A percentile compares a stretch with the other conserved stretches of the same genome.
These are phyloP conservation scores for Etheostoma spectabile DNA, from an alignment of 2,113 vertebrate species.

Conservation along the genomic window DNA sequence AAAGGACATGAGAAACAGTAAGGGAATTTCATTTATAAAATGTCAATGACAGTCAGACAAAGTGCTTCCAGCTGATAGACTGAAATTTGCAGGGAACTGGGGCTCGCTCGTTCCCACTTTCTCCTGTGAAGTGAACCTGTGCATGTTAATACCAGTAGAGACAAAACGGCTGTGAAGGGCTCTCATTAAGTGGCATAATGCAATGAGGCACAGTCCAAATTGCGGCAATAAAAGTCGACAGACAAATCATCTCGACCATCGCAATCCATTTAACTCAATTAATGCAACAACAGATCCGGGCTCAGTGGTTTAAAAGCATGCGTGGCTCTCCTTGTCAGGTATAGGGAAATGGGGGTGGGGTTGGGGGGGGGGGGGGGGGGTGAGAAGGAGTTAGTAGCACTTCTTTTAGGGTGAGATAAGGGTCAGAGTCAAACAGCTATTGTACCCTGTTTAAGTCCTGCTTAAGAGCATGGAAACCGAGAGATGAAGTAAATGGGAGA, in stretches of 20 bases:
- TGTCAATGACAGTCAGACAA: constrained; percentile 18
- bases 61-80: constrained; percentile 60
- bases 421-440: constrained; percentile 25
- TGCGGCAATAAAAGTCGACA: constrained; percentile 78
- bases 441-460: constrained; percentile 53
- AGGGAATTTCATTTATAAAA: constrained; percentile 42
- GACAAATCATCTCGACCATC: constrained; percentile 81
- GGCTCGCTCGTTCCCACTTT: constrained; percentile 44
- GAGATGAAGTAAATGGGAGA: constrained; percentile 35
- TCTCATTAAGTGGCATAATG: constrained; percentile 79
- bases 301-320: constrained; percentile 66
- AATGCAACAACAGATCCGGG: constrained; percentile 66
- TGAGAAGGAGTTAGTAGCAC: constrained; percentile 40
- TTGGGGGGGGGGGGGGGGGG: background rate
- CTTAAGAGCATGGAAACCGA: constrained; percentile 24
- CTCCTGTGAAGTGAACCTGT: constrained; percentile 76
- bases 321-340: constrained; percentile 34
- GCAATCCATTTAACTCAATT: constrained; percentile 82
- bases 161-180: constrained; percentile 73
- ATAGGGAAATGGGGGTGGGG: constrained; percentile 2
- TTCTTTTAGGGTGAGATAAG: constrained; percentile 45
- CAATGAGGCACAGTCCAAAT: constrained; percentile 79
- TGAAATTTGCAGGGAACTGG: constrained; percentile 64
- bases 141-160: constrained; percentile 71
- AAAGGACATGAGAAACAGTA: constrained; percentile 23